A percentile compares a stretch with the other conserved stretches of the same genome.
These are phyloP conservation scores for Heterodera schachtii DNA, from an alignment of 1,140 invertebrate genomes.

Conservation along the genomic window DNA sequence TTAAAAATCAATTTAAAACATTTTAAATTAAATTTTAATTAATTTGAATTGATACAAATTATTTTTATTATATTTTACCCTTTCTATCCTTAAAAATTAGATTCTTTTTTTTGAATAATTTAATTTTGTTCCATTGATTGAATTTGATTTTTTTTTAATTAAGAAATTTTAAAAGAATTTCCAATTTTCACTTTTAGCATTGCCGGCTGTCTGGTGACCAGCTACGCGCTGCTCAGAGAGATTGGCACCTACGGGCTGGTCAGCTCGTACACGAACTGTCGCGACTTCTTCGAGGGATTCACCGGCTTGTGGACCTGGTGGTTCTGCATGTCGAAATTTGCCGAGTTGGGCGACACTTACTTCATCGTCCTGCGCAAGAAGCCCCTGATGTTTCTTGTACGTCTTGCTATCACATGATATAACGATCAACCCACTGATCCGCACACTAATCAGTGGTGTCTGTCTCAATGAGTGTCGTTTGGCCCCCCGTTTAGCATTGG, in stretches of 20 bases:
- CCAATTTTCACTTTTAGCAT: slow-evolving; percentile 71
- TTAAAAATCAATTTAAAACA: too few relatives aligned
- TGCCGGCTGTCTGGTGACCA: slow-evolving; percentile 71
- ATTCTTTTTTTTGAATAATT: too few relatives aligned
- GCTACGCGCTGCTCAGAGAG: slow-evolving; percentile 55
- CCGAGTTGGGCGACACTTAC: slow-evolving; percentile 65
- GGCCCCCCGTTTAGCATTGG: slow-evolving; percentile 49
- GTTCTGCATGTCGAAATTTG: slow-evolving; percentile 62
- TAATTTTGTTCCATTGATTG: background rate
- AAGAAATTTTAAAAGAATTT: too few relatives aligned
- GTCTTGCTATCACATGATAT: slow-evolving; percentile 61
- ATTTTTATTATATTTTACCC: too few relatives aligned
- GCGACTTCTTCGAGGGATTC: slow-evolving; percentile 80
- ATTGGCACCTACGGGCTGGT: slow-evolving; percentile 72
- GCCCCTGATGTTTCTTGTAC: slow-evolving; percentile 70
- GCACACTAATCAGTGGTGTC: too few relatives aligned
- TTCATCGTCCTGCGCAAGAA: slow-evolving; percentile 61
- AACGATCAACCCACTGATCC: too few relatives aligned
- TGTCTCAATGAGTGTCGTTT: background rate
- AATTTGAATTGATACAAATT: too few relatives aligned
- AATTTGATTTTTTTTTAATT: background rate
- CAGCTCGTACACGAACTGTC: slow-evolving; percentile 58
- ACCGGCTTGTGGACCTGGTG: slow-evolving; percentile 74
- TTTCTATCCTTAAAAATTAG: too few relatives aligned
- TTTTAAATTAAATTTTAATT: too few relatives aligned